A percentile compares a stretch with the other conserved stretches of the same genome.
Evolutionary conservation across 2,888 invertebrate genomes (phyloP).

Genomic region (Odontocerum albicorne): DNA sequence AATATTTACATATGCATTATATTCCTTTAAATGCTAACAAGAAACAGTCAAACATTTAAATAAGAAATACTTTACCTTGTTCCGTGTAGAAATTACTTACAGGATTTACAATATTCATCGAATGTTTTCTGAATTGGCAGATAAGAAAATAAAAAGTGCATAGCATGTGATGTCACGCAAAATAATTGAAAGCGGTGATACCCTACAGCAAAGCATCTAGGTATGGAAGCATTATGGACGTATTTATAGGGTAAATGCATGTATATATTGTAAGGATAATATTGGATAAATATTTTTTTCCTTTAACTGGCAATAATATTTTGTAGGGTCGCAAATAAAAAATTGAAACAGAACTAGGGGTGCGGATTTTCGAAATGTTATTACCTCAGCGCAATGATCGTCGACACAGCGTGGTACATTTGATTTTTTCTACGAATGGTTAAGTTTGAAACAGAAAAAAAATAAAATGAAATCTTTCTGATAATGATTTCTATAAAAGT

Average conservation of each 20-base stretch:
- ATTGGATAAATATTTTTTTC: not conserved
- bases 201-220: constrained; percentile 4
- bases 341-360: constrained; percentile 21
- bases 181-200: constrained; percentile 13
- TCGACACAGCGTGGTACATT: constrained; percentile 95
- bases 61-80: not conserved
- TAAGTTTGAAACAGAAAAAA: constrained; percentile 60
- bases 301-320: not conserved
- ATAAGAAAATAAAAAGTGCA: not conserved
- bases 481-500: no score
- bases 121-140: no score
- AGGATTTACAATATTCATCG: no score
- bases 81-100: not conserved
- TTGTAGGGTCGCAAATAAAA: constrained; percentile 7
- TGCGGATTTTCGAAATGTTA: constrained; percentile 36
- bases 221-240: not conserved
- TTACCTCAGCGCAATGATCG: constrained; percentile 93
- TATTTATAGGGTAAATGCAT: no score
- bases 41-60: not conserved
- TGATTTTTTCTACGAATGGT: constrained; percentile 73
- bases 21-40: not conserved
- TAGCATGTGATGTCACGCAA: constrained; percentile 3
- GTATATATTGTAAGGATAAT: not conserved
- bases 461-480: constrained; percentile 12
- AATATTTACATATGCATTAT: not conserved